Evolutionary conservation across 2,113 vertebrate genomes (phyloP), one percentile per base, ranked within the genome.

Genomic region (Neogale vison): DNA sequence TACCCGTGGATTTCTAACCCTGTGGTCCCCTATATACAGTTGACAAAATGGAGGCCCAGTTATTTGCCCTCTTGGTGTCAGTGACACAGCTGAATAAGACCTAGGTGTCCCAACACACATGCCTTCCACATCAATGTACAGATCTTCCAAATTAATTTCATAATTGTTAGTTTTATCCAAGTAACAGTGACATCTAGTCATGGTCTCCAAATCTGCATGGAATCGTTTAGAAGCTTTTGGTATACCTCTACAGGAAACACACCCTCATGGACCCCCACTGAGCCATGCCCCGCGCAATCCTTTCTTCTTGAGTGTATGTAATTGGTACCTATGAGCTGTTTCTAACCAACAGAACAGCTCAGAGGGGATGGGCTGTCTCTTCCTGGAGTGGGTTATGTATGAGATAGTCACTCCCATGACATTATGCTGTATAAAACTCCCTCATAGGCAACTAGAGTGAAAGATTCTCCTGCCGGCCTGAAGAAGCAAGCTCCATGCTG

Each of bases 251-350:
- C 0, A 71, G 85, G 18, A 36, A 23, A 34, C 4, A 4, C 4
- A n/a, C 31, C 15, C 83, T 76, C n/a, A 3, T 10, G 21, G 67
- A n/a, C 13, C 3, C 14, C 6, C 31, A 13, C 0, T 10, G 24
- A 50, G 45, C 15, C 71, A 50, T 2, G 17, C 11, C 31, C 34
- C 15, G 4, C 18, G 0, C 59, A 9, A 81, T 24, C 10, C 34
- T 13, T 26, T 59, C 50, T 34, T 47, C 23, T 17, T 11, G 61
- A 14, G 36, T 36, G 52, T 50, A 39, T 36, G 52, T 50, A 39
- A 6, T 52, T 29, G 23, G 24, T 21, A 21, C 4, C 71, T 4
- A 1, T 0, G 61, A 79, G 26, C 67, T n/a, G 24, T 23, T 59
- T 96, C 18, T 59, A n/a, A 18, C 63, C 85, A 34, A 36, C 34